Percentiles rank a stretch among this genome's conserved stretches.
Evolutionary conservation across 1,140 invertebrate genomes (phyloP).

Genomic region (Pollicipes pollicipes): DNA sequence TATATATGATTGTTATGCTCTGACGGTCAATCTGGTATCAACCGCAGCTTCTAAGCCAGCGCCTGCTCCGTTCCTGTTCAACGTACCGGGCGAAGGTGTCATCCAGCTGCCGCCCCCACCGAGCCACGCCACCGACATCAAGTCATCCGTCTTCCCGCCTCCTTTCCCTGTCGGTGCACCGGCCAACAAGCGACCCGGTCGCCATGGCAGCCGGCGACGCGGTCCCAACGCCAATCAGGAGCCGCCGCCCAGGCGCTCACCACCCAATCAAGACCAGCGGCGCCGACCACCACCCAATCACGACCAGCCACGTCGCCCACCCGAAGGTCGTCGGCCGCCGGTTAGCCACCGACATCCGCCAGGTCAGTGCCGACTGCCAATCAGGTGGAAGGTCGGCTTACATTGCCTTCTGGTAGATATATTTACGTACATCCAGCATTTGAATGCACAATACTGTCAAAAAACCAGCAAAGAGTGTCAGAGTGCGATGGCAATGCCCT

Average conservation of each 20-base stretch:
- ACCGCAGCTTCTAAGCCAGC: neutral
- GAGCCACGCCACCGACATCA: neutral
- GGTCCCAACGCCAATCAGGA: neutral
- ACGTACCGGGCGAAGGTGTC: neutral
- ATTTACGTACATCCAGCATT: no score
- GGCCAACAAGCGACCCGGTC: neutral
- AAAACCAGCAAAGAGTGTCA: no score
- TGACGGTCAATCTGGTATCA: no score
- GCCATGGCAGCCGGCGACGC: neutral
- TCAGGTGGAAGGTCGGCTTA: no score
- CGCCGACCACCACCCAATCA: neutral
- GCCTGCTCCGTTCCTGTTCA: conserved; percentile 2
- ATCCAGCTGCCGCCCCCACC: neutral
- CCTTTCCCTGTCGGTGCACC: neutral
- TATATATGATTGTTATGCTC: no score
- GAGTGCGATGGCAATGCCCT: no score
- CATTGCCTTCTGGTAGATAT: no score
- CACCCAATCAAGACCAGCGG: no score
- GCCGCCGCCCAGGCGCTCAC: no score
- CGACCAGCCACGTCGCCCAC: neutral
- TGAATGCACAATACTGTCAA: no score
- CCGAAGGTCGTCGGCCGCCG: neutral
- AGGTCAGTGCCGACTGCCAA: neutral
- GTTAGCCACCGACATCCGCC: neutral
- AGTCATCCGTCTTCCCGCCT: neutral